Conservation (phyloP, 2,797 vertebrate genomes). For the Calcarius lapponicus region DNA sequence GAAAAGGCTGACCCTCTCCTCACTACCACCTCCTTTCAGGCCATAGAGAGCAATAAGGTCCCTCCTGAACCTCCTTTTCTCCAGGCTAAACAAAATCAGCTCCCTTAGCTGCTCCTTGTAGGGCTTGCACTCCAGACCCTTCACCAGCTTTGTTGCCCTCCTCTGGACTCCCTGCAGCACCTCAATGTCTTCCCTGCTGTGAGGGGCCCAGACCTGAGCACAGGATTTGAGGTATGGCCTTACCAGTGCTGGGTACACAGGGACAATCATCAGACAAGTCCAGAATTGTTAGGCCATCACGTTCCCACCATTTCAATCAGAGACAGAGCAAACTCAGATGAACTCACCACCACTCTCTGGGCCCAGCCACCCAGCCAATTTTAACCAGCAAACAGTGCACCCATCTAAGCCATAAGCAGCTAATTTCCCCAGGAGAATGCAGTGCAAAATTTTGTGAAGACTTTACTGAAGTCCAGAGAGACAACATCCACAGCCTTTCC, state of each 20-base stretch:
- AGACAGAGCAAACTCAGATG: neutral
- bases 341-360: neutral
- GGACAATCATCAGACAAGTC: rapidly evolving
- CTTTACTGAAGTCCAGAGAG: neutral
- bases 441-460: neutral
- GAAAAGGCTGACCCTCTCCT: neutral
- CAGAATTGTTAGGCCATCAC: neutral
- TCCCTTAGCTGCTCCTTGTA: neutral
- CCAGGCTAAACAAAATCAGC: neutral
- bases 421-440: neutral
- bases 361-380: neutral
- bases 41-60: rapidly evolving
- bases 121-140: neutral
- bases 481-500: neutral
- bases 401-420: neutral
- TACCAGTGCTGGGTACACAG: neutral
- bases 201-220: neutral
- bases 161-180: neutral
- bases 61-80: neutral
- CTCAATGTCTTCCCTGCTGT: neutral
- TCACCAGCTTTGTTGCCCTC: neutral
- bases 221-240: neutral
- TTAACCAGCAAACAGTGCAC: neutral
- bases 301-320: rapidly evolving
- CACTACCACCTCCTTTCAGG: neutral